Evolutionary conservation across 2,888 invertebrate genomes (phyloP), one percentile per base, ranked within the genome.

Genomic region (Oxycera nigricornis): DNA sequence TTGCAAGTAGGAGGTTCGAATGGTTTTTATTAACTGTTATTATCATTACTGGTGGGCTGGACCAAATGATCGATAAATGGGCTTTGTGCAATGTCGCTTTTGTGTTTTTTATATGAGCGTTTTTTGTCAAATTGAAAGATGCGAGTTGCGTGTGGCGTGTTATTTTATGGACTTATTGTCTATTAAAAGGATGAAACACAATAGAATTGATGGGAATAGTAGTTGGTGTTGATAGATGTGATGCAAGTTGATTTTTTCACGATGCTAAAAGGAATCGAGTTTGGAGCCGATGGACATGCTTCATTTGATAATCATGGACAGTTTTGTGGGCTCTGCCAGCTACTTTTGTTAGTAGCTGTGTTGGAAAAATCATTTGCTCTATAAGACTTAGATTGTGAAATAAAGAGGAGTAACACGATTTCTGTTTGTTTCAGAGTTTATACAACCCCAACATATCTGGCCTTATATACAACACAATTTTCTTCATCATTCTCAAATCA

Each of bases 361-460:
- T n/a, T n/a, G n/a, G n/a, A n/a, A n/a, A n/a, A n/a, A n/a, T n/a
- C n/a, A n/a, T n/a, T n/a, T n/a, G n/a, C n/a, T n/a, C n/a, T n/a
- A n/a, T n/a, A n/a, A n/a, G n/a, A n/a, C n/a, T n/a, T n/a, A n/a
- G n/a, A n/a, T n/a, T n/a, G n/a, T n/a, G n/a, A n/a, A n/a, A n/a
- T n/a, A n/a, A n/a, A n/a, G n/a, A n/a, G n/a, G n/a, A n/a, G n/a
- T n/a, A 46, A 46, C 46, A 7, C 17, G 11, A 7, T 3, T 14
- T 46, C 14, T 3, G 11, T 22, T 14, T 22, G 9, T 79, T 76
- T 30, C 80, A 86, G 86, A 86, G 81, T 85, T 86, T 80, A 85
- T 86, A 80, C 86, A 85, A 83, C 86, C 86, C 78, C 86, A 86
- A 82, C 85, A 86, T 82, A 84, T 86, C 81, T 86, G 86, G 86